Percentiles rank a stretch among this genome's conserved stretches.
These are phyloP conservation scores for Cotesia glomerata DNA, from an alignment of 1,140 invertebrate genomes.

Conservation along the genomic window DNA sequence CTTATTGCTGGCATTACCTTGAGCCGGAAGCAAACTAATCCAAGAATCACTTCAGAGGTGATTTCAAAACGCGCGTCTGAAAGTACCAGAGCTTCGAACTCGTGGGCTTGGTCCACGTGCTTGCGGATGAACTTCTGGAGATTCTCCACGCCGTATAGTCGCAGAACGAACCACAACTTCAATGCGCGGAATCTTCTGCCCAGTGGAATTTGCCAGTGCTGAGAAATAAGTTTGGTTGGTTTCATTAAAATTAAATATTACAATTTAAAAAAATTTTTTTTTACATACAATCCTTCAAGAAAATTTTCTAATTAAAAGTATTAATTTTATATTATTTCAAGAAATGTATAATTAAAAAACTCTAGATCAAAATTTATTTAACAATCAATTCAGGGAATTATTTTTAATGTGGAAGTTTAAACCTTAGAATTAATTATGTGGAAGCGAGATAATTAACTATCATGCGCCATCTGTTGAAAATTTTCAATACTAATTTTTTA, in stretches of 20 bases:
- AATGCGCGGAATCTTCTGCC: conserved; percentile 92
- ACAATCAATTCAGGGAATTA: too few relatives aligned
- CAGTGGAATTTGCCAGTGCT: conserved; percentile 97
- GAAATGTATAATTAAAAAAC: too few relatives aligned
- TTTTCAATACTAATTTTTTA: too few relatives aligned
- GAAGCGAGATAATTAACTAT: too few relatives aligned
- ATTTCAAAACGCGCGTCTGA: conserved; percentile 86
- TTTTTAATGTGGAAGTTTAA: too few relatives aligned
- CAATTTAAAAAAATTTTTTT: too few relatives aligned
- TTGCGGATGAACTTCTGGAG: conserved; percentile 88
- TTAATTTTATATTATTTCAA: too few relatives aligned
- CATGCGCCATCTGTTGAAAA: too few relatives aligned
- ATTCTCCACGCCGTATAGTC: conserved; percentile 87
- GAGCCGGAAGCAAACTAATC: conserved; percentile 91
- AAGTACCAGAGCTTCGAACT: conserved; percentile 77
- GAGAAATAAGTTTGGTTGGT: conserved; percentile 52
- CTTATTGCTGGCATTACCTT: conserved; percentile 68
- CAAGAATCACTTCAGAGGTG: conserved; percentile 84
- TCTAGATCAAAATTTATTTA: too few relatives aligned
- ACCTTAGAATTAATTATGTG: too few relatives aligned
- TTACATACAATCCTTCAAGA: neutral
- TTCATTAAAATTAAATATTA: neutral
- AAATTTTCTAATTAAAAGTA: too few relatives aligned
- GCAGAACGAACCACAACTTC: conserved; percentile 96
- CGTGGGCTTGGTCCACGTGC: conserved; percentile 78